phyloP scores from a whole-genome alignment of 1,140 invertebrate genomes.

The Planococcus citri region DNA sequence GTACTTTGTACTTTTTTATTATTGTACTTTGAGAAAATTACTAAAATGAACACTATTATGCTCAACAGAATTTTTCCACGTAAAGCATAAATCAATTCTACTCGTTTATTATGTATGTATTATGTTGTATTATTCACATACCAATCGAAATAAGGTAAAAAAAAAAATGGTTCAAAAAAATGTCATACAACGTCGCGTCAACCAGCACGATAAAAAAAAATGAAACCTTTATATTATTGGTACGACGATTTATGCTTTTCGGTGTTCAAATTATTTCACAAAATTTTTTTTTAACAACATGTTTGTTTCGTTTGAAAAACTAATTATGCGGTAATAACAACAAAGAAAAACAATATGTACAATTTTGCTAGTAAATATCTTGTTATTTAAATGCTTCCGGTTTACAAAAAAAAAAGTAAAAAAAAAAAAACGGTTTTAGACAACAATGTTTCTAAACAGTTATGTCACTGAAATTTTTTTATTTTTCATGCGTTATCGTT shows the following conservation, averaged over 20 bases:
- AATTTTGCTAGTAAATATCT: constrained; percentile 8
- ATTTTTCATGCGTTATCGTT: neutral
- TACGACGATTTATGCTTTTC: neutral
- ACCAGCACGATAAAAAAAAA: neutral
- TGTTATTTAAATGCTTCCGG: neutral
- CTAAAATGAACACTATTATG: constrained; percentile 11
- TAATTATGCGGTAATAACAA: constrained; percentile 11
- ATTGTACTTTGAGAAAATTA: constrained; percentile 6
- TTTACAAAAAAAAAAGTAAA: neutral
- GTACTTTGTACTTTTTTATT: constrained; percentile 18
- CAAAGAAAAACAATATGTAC: constrained; percentile 18
- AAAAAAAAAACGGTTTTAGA: too few relatives aligned
- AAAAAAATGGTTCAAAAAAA: too few relatives aligned
- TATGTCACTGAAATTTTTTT: neutral
- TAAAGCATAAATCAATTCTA: neutral
- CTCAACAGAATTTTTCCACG: neutral
- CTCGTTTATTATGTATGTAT: too few relatives aligned
- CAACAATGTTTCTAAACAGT: constrained; percentile 10
- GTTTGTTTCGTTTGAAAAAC: constrained; percentile 12
- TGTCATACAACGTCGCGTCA: neutral
- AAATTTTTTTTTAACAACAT: neutral
- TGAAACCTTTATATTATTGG: too few relatives aligned
- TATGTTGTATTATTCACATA: too few relatives aligned
- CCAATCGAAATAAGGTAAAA: too few relatives aligned
- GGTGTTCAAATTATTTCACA: neutral